phyloP scores from a whole-genome alignment of 2,113 vertebrate species.

The Balaeniceps rex region DNA sequence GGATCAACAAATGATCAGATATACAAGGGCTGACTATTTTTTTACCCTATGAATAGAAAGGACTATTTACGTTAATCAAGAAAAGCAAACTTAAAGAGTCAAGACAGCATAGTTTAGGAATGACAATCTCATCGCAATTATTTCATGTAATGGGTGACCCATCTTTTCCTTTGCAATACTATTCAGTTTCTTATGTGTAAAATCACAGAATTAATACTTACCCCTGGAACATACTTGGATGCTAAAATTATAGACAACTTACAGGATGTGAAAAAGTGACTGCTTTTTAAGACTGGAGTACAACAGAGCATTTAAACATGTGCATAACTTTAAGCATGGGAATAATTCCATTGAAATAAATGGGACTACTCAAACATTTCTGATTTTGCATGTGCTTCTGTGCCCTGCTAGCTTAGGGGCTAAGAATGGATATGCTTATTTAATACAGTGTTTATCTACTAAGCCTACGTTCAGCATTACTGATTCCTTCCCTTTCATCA shows the following conservation, averaged over 20 bases:
- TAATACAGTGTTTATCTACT: constrained; percentile 48
- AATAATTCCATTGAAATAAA: constrained; percentile 29
- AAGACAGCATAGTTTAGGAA: neutral
- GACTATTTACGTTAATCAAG: neutral
- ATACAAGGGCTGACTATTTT: neutral
- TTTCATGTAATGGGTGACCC: neutral
- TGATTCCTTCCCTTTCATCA: constrained; percentile 43
- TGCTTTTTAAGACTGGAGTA: neutral
- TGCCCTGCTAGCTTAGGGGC: constrained; percentile 39
- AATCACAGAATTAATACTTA: neutral
- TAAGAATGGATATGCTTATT: constrained; percentile 28
- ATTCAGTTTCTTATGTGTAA: neutral
- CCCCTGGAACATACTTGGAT: neutral
- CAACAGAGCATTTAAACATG: neutral
- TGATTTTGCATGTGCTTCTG: constrained; percentile 18
- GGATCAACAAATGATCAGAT: neutral
- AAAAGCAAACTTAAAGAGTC: neutral
- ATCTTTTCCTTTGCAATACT: neutral
- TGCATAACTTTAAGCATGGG: neutral
- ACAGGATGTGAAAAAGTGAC: neutral
- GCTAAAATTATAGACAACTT: neutral
- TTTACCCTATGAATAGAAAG: neutral
- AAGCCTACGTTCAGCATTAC: constrained; percentile 27
- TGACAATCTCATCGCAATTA: neutral
- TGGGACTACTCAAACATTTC: neutral